Percentiles rank a stretch among this genome's conserved stretches.
These are phyloP conservation scores for Listronotus oregonensis DNA, from an alignment of 1,140 invertebrate genomes.

Conservation along the genomic window DNA sequence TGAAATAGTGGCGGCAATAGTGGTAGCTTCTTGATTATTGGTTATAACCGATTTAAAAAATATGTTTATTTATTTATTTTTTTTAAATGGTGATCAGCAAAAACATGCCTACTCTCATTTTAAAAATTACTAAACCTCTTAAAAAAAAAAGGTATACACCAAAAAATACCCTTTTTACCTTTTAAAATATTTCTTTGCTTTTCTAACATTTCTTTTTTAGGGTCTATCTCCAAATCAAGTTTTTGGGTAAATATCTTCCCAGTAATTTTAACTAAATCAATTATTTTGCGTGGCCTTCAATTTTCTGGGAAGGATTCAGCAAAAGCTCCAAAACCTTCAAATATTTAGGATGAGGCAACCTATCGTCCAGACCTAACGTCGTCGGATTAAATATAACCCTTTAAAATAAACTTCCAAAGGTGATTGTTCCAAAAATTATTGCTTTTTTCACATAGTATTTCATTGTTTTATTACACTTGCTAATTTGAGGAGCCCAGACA, in stretches of 20 bases:
- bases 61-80: too few relatives aligned
- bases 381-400: slow-evolving; percentile 31
- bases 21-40: too few relatives aligned
- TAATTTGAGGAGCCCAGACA: slow-evolving; percentile 32
- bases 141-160: too few relatives aligned
- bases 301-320: slow-evolving; percentile 38
- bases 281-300: slow-evolving; percentile 13
- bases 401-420: slow-evolving; percentile 36
- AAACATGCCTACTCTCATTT: too few relatives aligned
- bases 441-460: slow-evolving; percentile 19
- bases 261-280: slow-evolving; percentile 16
- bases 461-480: slow-evolving; percentile 18
- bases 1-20: too few relatives aligned
- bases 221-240: slow-evolving; percentile 32
- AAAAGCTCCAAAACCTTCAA: slow-evolving; percentile 18
- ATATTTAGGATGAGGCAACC: slow-evolving; percentile 6
- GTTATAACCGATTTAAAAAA: too few relatives aligned
- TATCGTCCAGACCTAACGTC: slow-evolving; percentile 33
- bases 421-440: slow-evolving; percentile 23
- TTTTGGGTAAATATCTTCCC: slow-evolving; percentile 22
- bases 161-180: too few relatives aligned
- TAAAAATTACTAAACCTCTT: too few relatives aligned
- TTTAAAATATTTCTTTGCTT: slow-evolving; percentile 38
- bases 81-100: too few relatives aligned
- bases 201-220: slow-evolving; percentile 29